Base-by-base conservation (phyloP, 2,113 vertebrate genomes). In the Falcunculus frontatus region DNA sequence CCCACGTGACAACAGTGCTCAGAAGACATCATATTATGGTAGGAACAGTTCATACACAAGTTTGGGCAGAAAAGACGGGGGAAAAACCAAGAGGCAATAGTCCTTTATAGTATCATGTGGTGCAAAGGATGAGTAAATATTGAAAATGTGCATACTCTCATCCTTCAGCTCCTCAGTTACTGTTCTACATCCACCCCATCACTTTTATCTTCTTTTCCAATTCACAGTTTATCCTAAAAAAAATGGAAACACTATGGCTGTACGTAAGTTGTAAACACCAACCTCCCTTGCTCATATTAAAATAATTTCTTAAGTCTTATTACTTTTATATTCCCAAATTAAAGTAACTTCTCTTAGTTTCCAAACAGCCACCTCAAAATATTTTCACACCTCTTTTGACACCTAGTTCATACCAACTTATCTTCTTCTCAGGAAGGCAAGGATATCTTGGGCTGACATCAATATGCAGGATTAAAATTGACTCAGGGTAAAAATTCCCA, bases 351-450 rank as follows among this genome's bases (percentile, higher is more conserved):
- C 20, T 72, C 70, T 37, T 49, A 44, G n/a, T 57, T 91, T 93
- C 68, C 29, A 4, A 92, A 53, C 41, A 84, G 33, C 21, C 39
- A 26, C 39, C 64, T 84, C 55, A 84, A 89, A 92, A 56, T 52
- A 64, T 59, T 95, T 92, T 95, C 84, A 84, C 84, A 72, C 82
- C 44, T 95, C 77, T 87, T 84, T 15, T 76, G 60, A 91, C 67
- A 95, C 57, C n/a, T 57, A 84, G 67, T 70, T 90, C 55, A 39
- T 63, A 79, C 21, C 47, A 57, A 13, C 6, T n/a, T 53, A 65
- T 30, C 55, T 53, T 81, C 56, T 90, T 75, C 57, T 88, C 76
- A 67, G 68, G 63, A 86, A 86, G 47, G 23, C 39, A 35, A 76
- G 44, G 41, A 29, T 84, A 84, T 55, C 27, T 86, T 39, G 15